Base-by-base conservation (phyloP, 2,113 vertebrate genomes). In the Rhinichthys klamathensis region DNA sequence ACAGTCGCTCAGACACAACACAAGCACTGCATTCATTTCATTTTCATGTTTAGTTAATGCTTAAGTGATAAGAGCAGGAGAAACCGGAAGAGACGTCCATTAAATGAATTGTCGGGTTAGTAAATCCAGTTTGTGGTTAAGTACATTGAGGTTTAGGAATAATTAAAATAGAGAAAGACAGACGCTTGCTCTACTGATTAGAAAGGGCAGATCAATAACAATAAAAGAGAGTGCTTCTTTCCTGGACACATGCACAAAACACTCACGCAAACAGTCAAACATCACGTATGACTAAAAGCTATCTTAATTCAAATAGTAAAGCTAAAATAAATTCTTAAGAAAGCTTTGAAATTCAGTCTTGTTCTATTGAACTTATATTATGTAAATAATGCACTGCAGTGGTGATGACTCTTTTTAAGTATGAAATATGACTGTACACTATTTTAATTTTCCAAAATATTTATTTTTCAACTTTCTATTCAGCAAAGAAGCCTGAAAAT, bases 121-220 rank as follows among this genome's bases (percentile, higher is more conserved):
- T 84, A 73, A 84, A 86, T 76, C 61, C 60, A 51, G 30, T 44
- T 82, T 84, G n/a, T 10, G 44, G 32, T 72, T 18, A 83, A 83
- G 65, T 13, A 23, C 54, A 65, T 23, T 61, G 18, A 67, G 35
- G 15, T 65, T 67, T 72, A 49, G 49, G 13, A 15, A n/a, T 82
- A 75, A 84, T 46, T 32, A 13, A 75, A 51, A 86, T 15, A 16
- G 72, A 78, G 30, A 72, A 25, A 44, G 63, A 69, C 60, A 75
- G 35, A 72, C 13, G 18, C n/a, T 44, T n/a, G 81, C 13, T 15
- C 60, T 44, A 54, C 23, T 35, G 51, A 81, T 46, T 74, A 32
- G 16, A 81, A 67, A 51, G 61, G 38, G 79, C 35, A 77, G 73
- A n/a, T 41, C 21, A 77, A 56, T 54, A 82, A 4, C 46, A 32